phyloP scores from a whole-genome alignment of 1,140 invertebrate genomes.

The Leptestheria dahalacensis region DNA sequence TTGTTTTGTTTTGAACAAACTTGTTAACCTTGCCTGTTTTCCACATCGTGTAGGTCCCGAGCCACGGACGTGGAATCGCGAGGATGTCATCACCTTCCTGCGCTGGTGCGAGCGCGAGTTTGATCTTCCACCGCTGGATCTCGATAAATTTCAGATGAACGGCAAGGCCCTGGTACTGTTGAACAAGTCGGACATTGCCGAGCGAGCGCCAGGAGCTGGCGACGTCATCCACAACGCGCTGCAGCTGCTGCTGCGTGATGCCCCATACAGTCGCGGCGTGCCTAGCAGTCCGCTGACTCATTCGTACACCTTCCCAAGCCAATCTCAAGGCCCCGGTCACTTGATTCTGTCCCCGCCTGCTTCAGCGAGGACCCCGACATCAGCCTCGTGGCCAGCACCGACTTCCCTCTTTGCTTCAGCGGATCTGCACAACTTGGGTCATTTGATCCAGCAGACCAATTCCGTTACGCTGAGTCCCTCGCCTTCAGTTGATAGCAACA shows the following conservation, averaged over 20 bases:
- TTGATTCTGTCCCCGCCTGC: slow-evolving; percentile 22
- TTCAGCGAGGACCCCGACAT: slow-evolving; percentile 55
- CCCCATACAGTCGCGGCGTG: slow-evolving; percentile 40
- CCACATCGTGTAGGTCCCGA: slow-evolving; percentile 45
- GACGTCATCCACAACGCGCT: slow-evolving; percentile 87
- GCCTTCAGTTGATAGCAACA: slow-evolving; percentile 55
- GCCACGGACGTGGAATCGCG: slow-evolving; percentile 74
- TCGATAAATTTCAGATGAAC: slow-evolving; percentile 94
- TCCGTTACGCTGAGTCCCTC: slow-evolving; percentile 79
- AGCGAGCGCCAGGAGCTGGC: slow-evolving; percentile 76
- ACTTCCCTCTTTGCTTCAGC: slow-evolving; percentile 21
- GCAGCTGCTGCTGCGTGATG: slow-evolving; percentile 67
- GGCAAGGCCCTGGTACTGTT: slow-evolving; percentile 81
- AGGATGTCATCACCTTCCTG: slow-evolving; percentile 74
- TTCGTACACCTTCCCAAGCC: slow-evolving; percentile 34
- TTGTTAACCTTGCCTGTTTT: background rate
- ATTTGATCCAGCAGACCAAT: slow-evolving; percentile 46
- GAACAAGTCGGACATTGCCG: slow-evolving; percentile 74
- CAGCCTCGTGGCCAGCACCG: slow-evolving; percentile 32
- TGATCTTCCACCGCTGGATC: slow-evolving; percentile 75
- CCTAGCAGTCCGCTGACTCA: slow-evolving; percentile 64
- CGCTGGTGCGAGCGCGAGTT: slow-evolving; percentile 86
- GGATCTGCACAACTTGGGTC: slow-evolving; percentile 26
- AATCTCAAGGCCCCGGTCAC: slow-evolving; percentile 18
- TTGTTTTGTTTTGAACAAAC: background rate